Evolutionary conservation across 1,140 invertebrate species (phyloP).

Genomic region (Drosophila nikananu): DNA sequence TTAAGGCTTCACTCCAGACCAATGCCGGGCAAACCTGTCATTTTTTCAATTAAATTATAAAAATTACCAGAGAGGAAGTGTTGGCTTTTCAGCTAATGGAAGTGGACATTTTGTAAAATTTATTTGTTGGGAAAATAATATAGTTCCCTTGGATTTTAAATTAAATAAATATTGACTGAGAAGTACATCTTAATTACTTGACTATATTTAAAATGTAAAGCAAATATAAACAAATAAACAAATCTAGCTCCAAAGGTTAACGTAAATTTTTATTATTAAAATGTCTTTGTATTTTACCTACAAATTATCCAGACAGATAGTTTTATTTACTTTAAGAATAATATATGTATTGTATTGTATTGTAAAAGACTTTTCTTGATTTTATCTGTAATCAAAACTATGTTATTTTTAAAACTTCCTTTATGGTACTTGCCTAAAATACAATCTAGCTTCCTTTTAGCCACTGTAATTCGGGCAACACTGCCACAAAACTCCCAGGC

Average conservation of each 20-base stretch:
- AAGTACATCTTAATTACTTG: not conserved
- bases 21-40: slow-evolving; percentile 55
- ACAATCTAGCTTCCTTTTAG: not conserved
- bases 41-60: slow-evolving; percentile 82
- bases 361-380: not conserved
- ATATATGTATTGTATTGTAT: not conserved
- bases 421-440: no score
- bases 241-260: not conserved
- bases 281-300: no score
- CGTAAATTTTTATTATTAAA: no score
- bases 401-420: no score
- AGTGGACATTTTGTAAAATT: not conserved
- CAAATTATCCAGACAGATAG: not conserved
- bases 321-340: not conserved
- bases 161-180: not conserved
- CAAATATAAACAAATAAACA: not conserved
- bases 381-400: not conserved
- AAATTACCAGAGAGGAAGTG: slow-evolving; percentile 43
- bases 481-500: slow-evolving; percentile 29
- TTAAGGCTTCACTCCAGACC: slow-evolving; percentile 55
- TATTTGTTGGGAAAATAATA: not conserved
- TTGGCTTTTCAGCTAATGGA: not conserved
- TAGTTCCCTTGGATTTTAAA: no score
- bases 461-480: slow-evolving; percentile 9
- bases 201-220: no score